phyloP scores from a whole-genome alignment of 1,140 invertebrate genomes.

The Heliconius nattereri region DNA sequence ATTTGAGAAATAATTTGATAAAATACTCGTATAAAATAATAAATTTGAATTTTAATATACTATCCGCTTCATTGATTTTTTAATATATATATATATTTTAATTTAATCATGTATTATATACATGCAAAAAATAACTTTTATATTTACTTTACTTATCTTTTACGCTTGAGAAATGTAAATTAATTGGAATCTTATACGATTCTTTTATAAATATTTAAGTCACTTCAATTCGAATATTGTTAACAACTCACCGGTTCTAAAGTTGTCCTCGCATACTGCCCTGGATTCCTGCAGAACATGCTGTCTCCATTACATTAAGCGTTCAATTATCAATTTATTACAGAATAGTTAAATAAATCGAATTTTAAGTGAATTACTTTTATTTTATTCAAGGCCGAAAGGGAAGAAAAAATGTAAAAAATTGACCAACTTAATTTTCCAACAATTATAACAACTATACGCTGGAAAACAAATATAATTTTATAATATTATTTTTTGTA shows the following conservation, averaged over 20 bases:
- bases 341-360: background rate
- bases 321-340: background rate
- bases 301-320: background rate
- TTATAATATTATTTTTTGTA: no score
- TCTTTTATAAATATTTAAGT: background rate
- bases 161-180: background rate
- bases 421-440: no score
- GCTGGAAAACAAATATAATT: no score
- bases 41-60: no score
- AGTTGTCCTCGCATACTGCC: slow-evolving; percentile 5
- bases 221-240: background rate
- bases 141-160: no score
- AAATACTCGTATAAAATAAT: no score
- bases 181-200: background rate
- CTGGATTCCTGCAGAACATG: background rate
- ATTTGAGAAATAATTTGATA: no score
- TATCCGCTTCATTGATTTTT: no score
- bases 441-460: no score
- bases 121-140: background rate
- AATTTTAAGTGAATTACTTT: background rate
- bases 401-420: no score
- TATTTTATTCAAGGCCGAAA: background rate
- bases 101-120: no score
- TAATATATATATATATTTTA: no score
- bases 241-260: slow-evolving; percentile 2